Evolutionary conservation across 1,140 invertebrate species (phyloP), one percentile per base, ranked within the genome.

Genomic region (Drosophila setifemur): DNA sequence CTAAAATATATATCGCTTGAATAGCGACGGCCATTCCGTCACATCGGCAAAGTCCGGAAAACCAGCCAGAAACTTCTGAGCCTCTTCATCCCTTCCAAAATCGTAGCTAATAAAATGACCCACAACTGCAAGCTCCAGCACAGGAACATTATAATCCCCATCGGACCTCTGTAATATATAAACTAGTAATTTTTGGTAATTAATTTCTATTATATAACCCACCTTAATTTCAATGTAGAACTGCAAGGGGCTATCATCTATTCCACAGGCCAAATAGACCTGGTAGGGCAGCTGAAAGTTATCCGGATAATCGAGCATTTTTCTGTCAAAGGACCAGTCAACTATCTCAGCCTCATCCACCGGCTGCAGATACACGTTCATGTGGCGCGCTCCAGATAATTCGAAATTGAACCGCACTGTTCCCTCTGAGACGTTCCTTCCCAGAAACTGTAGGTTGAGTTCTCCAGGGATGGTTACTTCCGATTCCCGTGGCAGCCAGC

Each of bases 291-390:
- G 60, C 91, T 91, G 0, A 88, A 91, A 58, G 92, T 92, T 93
- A 92, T 94, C 44, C 0, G 64, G 43, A 0, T 67, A 29, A 64
- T 76, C 18, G 64, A 78, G 93, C 60, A 91, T 86, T 12, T 90
- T 91, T 33, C 92, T 82, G 2, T 92, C 76, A 26, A 96, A 91
- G 43, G 92, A 94, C 94, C 95, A 95, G 23, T 89, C 88, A 12
- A 87, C 76, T 16, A 96, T 76, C 31, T 89, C 77, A 3, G 94
- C 91, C 54, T 91, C 92, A 29, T 90, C 77, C 28, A 92, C 89
- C 0, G 95, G 94, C 9, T 93, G 93, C 11, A 96, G 81, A 68
- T 94, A 93, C 2, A 95, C 87, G 9, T 93, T 94, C 88, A 95
- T 93, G 69, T 96, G 95, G 61, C 94, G 92, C 1, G 95, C 94